Percentiles rank a stretch among this genome's conserved stretches.
Evolutionary conservation across 2,888 invertebrate species (phyloP).

Genomic region (Lamproptera curius): DNA sequence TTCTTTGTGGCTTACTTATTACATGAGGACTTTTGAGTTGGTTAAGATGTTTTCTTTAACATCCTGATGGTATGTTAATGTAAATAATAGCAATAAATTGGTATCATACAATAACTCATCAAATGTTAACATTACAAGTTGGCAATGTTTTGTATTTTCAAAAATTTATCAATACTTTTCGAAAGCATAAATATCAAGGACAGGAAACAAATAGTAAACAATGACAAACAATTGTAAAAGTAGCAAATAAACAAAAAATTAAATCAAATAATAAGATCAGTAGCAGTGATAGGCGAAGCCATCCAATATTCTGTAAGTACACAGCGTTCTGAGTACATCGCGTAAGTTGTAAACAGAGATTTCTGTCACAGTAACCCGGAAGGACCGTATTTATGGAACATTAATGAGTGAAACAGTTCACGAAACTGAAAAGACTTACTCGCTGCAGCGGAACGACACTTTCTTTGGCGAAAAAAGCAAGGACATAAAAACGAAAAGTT

Average conservation of each 20-base stretch:
- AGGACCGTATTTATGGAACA: conserved; percentile 52
- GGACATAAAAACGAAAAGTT: conserved; percentile 56
- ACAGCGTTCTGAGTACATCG: conserved; percentile 38
- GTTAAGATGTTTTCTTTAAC: too few species aligned
- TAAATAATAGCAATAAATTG: too few species aligned
- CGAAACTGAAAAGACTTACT: conserved; percentile 44
- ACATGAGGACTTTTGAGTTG: too few species aligned
- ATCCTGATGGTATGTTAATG: too few species aligned
- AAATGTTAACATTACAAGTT: too few species aligned
- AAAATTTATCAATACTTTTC: too few species aligned
- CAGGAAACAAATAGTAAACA: conserved; percentile 72
- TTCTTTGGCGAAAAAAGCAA: conserved; percentile 36
- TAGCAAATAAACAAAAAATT: conserved; percentile 38
- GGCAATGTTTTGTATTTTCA: too few species aligned
- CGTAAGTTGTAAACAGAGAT: conserved; percentile 40
- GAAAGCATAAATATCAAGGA: conserved; percentile 57
- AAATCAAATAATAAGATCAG: conserved; percentile 35
- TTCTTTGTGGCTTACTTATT: too few species aligned
- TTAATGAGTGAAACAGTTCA: conserved; percentile 55
- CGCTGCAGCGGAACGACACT: conserved; percentile 42
- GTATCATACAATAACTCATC: too few species aligned
- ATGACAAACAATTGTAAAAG: conserved; percentile 52
- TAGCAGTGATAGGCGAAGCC: conserved; percentile 34
- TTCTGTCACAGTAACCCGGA: conserved; percentile 56
- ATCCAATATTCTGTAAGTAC: conserved; percentile 35